These are phyloP conservation scores for Balaenoptera acutorostrata DNA, from an alignment of 2,113 vertebrate genomes.

Conservation along the genomic window DNA sequence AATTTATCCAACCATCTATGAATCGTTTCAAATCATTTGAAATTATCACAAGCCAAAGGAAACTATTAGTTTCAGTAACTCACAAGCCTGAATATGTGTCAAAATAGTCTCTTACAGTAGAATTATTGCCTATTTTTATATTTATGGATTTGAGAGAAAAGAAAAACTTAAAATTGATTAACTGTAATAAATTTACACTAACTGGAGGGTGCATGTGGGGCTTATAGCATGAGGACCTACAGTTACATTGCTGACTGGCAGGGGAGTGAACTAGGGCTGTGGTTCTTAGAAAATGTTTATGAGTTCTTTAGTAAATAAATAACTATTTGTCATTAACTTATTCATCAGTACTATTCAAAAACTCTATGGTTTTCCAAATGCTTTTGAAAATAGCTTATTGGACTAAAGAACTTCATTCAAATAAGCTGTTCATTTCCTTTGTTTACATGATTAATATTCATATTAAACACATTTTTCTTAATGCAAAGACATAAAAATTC, in stretches of 20 bases:
- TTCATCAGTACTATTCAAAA: neutral
- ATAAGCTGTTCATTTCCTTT: neutral
- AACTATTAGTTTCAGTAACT: neutral
- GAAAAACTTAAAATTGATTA: neutral
- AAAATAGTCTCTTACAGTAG: neutral
- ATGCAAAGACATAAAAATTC: neutral
- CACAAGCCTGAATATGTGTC: neutral
- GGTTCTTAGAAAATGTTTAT: neutral
- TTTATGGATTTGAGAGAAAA: neutral
- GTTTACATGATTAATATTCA: slow-evolving; percentile 29
- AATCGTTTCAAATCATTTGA: slow-evolving; percentile 12
- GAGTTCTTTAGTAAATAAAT: neutral
- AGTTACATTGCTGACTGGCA: neutral
- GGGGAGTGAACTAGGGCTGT: neutral
- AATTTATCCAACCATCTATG: neutral
- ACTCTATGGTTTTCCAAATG: neutral
- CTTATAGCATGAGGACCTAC: rapidly evolving
- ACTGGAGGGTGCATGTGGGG: neutral
- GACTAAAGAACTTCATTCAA: neutral
- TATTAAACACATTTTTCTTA: slow-evolving; percentile 10
- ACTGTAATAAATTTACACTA: neutral
- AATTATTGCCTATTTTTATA: neutral
- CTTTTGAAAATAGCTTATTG: neutral
- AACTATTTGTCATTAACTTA: neutral
- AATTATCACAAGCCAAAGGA: neutral